A percentile compares a stretch with the other conserved stretches of the same genome.
Conservation (phyloP, 2,888 invertebrate species). For the Trissoscelio sp. region DNA sequence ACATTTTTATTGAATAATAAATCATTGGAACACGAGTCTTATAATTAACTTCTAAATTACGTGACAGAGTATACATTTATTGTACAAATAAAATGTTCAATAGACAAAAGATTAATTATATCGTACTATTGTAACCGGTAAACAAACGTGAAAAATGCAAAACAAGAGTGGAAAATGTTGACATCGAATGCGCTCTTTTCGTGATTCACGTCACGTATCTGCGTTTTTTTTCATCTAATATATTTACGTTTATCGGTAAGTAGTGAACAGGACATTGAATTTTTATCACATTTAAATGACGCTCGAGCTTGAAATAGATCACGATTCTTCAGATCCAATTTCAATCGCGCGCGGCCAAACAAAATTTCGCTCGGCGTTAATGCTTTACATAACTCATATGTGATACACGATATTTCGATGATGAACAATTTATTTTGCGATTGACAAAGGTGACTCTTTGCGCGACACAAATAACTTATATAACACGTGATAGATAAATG, state of each 20-base stretch:
- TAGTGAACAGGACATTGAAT: constrained; percentile 25
- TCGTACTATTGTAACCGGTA: not conserved
- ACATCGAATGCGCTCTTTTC: constrained; percentile 9
- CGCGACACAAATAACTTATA: constrained; percentile 82
- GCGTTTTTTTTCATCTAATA: constrained; percentile 12
- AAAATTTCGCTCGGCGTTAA: constrained; percentile 58
- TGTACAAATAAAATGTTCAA: too few relatives aligned
- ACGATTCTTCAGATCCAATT: constrained; percentile 20
- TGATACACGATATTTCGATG: constrained; percentile 82
- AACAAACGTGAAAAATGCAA: too few relatives aligned
- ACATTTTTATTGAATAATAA: too few relatives aligned
- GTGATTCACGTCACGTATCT: constrained; percentile 7
- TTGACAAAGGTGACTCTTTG: constrained; percentile 82
- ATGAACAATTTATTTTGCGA: constrained; percentile 83
- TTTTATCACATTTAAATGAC: constrained; percentile 33
- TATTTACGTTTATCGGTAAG: constrained; percentile 33
- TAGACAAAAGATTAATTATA: too few relatives aligned
- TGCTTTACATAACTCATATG: constrained; percentile 79
- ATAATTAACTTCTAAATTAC: too few relatives aligned
- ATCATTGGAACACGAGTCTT: too few relatives aligned
- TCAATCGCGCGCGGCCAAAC: constrained; percentile 27
- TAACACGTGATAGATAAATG: constrained; percentile 81
- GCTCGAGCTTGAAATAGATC: constrained; percentile 51
- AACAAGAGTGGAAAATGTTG: constrained; percentile 16
- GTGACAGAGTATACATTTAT: too few relatives aligned